Percentiles rank a stretch among this genome's conserved stretches.
These are phyloP conservation scores for Gymnogyps californianus DNA, from an alignment of 2,113 vertebrate species.

Conservation along the genomic window DNA sequence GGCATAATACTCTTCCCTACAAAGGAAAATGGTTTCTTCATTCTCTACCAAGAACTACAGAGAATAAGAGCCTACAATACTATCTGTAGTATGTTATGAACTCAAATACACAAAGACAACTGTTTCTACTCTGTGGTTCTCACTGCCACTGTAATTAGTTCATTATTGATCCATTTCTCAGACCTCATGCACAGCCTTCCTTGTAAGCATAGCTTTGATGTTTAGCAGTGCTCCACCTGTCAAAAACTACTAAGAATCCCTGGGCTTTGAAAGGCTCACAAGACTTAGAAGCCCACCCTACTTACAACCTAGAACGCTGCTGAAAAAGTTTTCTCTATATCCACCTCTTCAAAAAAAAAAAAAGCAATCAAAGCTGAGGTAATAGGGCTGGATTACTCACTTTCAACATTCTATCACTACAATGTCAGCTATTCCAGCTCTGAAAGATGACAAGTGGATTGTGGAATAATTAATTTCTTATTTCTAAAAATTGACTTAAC, in stretches of 20 bases:
- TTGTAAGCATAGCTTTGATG: background rate
- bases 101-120: background rate
- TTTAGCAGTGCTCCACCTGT: background rate
- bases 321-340: background rate
- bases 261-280: background rate
- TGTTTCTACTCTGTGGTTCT: background rate
- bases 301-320: background rate
- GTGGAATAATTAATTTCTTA: background rate
- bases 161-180: background rate
- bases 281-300: background rate
- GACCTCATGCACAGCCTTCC: background rate
- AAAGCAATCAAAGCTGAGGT: background rate
- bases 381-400: background rate
- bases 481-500: background rate
- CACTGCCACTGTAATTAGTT: background rate
- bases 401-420: background rate
- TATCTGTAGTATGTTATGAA: background rate
- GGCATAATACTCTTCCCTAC: background rate
- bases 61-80: background rate
- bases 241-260: background rate
- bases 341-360: background rate
- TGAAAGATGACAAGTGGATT: background rate
- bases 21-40: background rate
- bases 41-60: background rate
- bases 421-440: background rate